A percentile compares a stretch with the other conserved stretches of the same genome.
Evolutionary conservation across 53 echinoderm and acorn worm species (phyloP).

Genomic region (Crossaster papposus): DNA sequence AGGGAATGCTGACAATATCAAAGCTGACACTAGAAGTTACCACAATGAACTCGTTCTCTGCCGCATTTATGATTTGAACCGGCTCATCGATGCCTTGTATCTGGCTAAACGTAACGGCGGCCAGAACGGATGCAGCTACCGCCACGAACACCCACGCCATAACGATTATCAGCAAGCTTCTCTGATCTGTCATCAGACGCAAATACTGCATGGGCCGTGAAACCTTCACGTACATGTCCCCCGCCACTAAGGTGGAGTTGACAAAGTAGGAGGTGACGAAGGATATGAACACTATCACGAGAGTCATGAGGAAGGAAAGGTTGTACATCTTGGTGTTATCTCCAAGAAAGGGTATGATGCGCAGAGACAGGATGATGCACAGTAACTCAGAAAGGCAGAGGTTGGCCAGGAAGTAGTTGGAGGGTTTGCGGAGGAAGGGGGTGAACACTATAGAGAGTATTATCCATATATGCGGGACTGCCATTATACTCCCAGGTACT

Average conservation of each 20-base stretch:
- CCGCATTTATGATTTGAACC: not conserved
- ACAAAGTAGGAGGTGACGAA: not conserved
- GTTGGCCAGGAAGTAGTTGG: conserved; percentile 26
- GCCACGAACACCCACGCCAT: not conserved
- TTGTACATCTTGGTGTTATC: not conserved
- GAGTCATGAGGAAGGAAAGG: not conserved
- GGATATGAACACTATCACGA: not conserved
- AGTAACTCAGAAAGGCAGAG: conserved; percentile 14
- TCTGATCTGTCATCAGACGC: conserved; percentile 2
- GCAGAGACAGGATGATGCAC: not conserved
- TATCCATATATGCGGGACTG: not conserved
- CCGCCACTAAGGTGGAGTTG: not conserved
- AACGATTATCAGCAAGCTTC: not conserved
- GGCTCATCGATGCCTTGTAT: not conserved
- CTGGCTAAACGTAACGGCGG: not conserved
- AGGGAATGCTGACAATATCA: not conserved
- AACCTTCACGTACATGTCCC: conserved; percentile 18
- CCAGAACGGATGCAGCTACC: not conserved
- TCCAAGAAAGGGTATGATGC: not conserved
- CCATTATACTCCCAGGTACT: not conserved
- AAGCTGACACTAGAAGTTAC: not conserved
- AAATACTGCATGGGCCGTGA: conserved; percentile 19
- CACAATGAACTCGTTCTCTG: not conserved
- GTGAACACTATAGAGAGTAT: not conserved
- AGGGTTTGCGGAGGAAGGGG: conserved; percentile 12